Base-by-base conservation (phyloP, 1,140 invertebrate genomes). In the Patella vulgata region DNA sequence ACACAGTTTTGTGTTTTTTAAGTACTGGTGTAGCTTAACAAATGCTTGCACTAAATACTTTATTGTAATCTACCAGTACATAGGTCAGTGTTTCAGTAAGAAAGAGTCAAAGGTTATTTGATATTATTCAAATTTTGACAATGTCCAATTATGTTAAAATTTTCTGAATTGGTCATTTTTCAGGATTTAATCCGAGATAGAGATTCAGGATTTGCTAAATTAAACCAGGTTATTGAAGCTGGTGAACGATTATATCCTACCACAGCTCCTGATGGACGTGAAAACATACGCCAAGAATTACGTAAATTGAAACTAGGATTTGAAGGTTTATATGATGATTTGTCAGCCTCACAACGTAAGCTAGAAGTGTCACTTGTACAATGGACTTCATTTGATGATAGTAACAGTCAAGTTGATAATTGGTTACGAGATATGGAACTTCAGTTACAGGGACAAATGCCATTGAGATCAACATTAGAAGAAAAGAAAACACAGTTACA, bases 221-320 rank as follows among this genome's bases (percentile, higher is more conserved):
- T 97, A 0, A 96, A 94, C 74, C 90, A 89, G 65, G 91, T 92
- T 4, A 88, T 93, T 14, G 95, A 97, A 80, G 82, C 91, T 54
- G 95, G 94, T 43, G 95, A 97, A 78, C 93, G 93, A 77, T 84
- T 95, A 28, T 96, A 95, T 78, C 86, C 92, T 1, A 92, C 90
- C 14, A 97, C 94, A 1, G 92, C 93, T 14, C 86, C 88, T 1
- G 94, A 96, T 68, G 96, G 95, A 2, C 88, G 93, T 74, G 94
- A 97, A 77, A 89, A 90, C 0, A 90, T 96, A 51, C 89, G 92
- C 56, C 89, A 90, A 48, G 93, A 97, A 78, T 76, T 97, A 4
- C 88, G 94, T 58, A 92, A 93, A 80, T 70, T 75, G 14, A 81
- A 81, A 51, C 56, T 90, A 66, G 88, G 89, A 0, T 88, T 95